These are phyloP conservation scores for Pachyseris speciosa DNA, from an alignment of 64 coral and sea anemone species.

Conservation along the genomic window DNA sequence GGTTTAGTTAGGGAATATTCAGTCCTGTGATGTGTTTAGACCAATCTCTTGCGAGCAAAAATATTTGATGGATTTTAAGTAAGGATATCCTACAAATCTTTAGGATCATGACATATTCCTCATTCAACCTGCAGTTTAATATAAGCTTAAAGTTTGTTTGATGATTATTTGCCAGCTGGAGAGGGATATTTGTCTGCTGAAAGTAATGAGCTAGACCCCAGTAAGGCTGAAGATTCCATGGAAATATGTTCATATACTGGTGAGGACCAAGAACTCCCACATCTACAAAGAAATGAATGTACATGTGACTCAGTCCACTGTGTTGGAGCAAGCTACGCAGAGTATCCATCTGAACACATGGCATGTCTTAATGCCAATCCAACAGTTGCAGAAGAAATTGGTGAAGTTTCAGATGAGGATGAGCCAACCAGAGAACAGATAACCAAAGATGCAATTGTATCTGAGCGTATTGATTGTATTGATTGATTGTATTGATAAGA, in stretches of 20 bases:
- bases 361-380: not conserved
- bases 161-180: not conserved
- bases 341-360: not conserved
- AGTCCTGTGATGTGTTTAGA: too few species aligned
- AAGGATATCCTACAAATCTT: too few species aligned
- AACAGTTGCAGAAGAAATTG: not conserved
- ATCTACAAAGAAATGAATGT: not conserved
- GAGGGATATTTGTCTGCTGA: not conserved
- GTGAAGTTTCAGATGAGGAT: not conserved
- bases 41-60: too few species aligned
- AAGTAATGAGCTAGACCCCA: not conserved
- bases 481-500: conserved; percentile 42
- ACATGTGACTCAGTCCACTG: not conserved
- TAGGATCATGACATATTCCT: not conserved
- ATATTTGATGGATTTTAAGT: too few species aligned
- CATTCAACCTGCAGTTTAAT: not conserved
- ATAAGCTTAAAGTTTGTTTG: not conserved
- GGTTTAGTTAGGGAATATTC: too few species aligned
- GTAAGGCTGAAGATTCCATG: not conserved
- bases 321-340: not conserved
- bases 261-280: too few species aligned
- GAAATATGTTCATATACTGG: not conserved
- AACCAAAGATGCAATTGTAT: not conserved
- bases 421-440: conserved; percentile 9
- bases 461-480: not conserved